Base-by-base conservation (phyloP, 2,113 vertebrate species). In the Symphodus melops region DNA sequence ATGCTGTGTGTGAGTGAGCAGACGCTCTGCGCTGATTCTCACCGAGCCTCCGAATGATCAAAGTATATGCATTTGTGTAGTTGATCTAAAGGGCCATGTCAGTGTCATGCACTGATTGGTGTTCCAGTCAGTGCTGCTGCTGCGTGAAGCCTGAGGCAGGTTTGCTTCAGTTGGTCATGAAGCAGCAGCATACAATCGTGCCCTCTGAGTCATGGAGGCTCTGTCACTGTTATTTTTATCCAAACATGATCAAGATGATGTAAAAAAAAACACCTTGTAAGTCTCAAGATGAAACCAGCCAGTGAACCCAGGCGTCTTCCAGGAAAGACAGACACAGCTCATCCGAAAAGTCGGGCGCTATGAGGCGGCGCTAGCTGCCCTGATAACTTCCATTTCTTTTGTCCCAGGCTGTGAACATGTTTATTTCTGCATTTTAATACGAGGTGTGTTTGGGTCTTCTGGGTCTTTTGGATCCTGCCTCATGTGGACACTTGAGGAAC, bases 101-200 rank as follows among this genome's bases (percentile, higher is more conserved):
- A 25, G 42, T 17, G 2, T 21, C 21, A 51, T 77, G 36, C 21
- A 8, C 23, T 58, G 64, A 16, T 33, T 52, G 28, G 21, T 59
- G 33, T 62, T 21, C 41, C 39, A 13, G 28, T 44, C 42, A 8
- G 61, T 42, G 61, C 53, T 1, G 0, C 54, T 57, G 53, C 23
- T 1, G 10, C 16, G 33, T 62, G 54, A 58, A 28, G 68, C 65
- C 52, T 8, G 4, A 64, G 48, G 42, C 25, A 0, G 37, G 44
- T 80, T 77, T 62, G 6, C 60, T 71, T 11, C 13, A 42, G 41
- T 61, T 55, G 51, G 49, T 76, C 67, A 75, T 53, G 52, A 8
- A 76, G 56, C 67, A 52, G 21, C 60, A 57, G 41, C 33, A 21
- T 33, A 19, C 54, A 55, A 54, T 48, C 39, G 0, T 28, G 60